Evolutionary conservation across 1,140 invertebrate genomes (phyloP), one percentile per base, ranked within the genome.

Genomic region (Orius laevigatus): DNA sequence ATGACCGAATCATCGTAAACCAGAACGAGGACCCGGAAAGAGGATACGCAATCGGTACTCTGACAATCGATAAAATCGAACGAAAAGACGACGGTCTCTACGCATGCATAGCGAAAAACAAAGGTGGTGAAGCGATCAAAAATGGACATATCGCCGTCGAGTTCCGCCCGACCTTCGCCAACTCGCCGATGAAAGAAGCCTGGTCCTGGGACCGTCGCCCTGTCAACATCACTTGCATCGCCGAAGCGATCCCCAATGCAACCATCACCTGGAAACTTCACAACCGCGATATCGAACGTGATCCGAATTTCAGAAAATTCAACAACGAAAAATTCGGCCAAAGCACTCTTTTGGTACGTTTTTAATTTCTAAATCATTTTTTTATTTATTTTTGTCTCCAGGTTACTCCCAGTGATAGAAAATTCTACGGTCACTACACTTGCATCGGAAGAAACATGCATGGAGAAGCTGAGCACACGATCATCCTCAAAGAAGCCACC

Each of bases 181-280:
- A 59, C 36, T 64, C 66, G 1, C 60, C 75, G n/a, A 81, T 82
- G 66, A 70, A 73, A 45, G 75, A 79, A 51, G 69, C 78, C 1
- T 90, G 79, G 74, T 83, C 79, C 5, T 93, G 89, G 89, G 73
- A 81, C 18, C 65, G 74, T 32, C 70, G 73, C 53, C 75, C 79
- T 2, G 83, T 82, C 0, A 93, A 93, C 60, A 68, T 94, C 1
- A 86, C 80, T 31, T 94, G 89, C 59, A 68, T 86, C n/a, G 85
- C 85, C 9, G 79, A 84, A 62, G 78, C 83, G 53, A 87, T 93
- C 59, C 90, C 90, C 1, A 92, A 93, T 62, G 89, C 90, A 1
- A 91, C 88, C 1, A 86, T 92, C 52, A 73, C 74, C 51, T 93
- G 89, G 89, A 74, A 70, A 58, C 73, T 70, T 45, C 67, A 63